phyloP scores from a whole-genome alignment of 2,797 vertebrate species.

The Sebastes kiyomatsui region DNA sequence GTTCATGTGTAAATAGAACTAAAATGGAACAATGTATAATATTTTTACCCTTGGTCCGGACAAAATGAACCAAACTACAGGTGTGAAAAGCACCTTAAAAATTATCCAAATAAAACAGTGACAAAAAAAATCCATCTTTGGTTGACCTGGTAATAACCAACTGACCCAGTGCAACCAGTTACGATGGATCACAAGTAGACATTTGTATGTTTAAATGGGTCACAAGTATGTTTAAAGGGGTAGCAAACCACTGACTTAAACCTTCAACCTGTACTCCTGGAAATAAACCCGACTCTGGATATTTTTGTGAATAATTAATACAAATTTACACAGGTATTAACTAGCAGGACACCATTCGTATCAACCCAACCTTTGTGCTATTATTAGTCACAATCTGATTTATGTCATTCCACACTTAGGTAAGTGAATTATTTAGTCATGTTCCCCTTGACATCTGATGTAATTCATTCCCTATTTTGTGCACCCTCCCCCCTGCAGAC shows the following conservation, averaged over 20 bases:
- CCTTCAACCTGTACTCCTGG: background rate
- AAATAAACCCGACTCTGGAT: rapidly evolving
- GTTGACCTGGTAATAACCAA: background rate
- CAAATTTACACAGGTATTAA: slow-evolving; percentile 23
- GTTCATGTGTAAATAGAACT: background rate
- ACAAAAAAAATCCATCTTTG: background rate
- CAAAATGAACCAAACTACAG: background rate
- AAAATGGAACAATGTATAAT: background rate
- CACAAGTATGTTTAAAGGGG: background rate
- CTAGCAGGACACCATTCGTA: slow-evolving; percentile 30
- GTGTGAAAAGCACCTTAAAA: no score
- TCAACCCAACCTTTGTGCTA: slow-evolving; percentile 49
- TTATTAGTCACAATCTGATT: slow-evolving; percentile 67
- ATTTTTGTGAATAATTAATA: background rate
- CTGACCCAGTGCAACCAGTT: background rate
- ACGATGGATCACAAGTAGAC: background rate
- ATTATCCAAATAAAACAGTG: background rate
- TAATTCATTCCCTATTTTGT: slow-evolving; percentile 67
- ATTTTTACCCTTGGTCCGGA: no score
- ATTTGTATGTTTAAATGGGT: background rate
- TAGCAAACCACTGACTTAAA: background rate
- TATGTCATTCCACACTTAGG: slow-evolving; percentile 71
- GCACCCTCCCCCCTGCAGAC: slow-evolving; percentile 43
- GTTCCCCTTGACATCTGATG: slow-evolving; percentile 69
- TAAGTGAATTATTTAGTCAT: slow-evolving; percentile 73